Percentiles rank a stretch among this genome's conserved stretches.
Conservation (phyloP, 1,140 invertebrate species). For the Contarinia nasturtii region DNA sequence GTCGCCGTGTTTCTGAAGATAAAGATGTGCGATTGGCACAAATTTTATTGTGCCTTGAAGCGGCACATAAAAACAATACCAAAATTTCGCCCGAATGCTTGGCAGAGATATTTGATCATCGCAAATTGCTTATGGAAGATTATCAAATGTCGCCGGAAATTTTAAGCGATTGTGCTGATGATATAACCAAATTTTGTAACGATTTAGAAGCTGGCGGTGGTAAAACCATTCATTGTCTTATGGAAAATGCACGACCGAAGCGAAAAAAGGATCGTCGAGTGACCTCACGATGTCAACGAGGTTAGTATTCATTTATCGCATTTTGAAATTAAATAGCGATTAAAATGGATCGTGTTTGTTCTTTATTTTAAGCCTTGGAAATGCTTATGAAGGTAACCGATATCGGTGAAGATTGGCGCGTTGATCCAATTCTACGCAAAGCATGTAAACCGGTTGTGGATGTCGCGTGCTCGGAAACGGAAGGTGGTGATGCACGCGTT, state of each 20-base stretch:
- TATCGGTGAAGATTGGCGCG: conserved; percentile 75
- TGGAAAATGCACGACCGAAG: conserved; percentile 65
- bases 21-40: conserved; percentile 71
- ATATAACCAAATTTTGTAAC: conserved; percentile 57
- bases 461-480: conserved; percentile 42
- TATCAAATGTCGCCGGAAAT: conserved; percentile 83
- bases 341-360: too few relatives aligned
- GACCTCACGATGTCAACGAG: conserved; percentile 43
- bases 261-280: conserved; percentile 37
- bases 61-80: conserved; percentile 54
- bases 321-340: too few relatives aligned
- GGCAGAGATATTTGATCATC: conserved; percentile 74
- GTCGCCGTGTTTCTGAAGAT: conserved; percentile 54
- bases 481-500: conserved; percentile 52
- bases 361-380: conserved; percentile 41
- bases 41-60: conserved; percentile 84
- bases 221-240: conserved; percentile 87
- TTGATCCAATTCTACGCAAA: conserved; percentile 71
- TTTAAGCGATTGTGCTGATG: conserved; percentile 69
- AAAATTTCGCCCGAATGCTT: conserved; percentile 57
- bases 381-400: conserved; percentile 59
- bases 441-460: conserved; percentile 71
- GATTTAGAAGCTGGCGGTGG: conserved; percentile 50
- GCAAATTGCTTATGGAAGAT: conserved; percentile 81
- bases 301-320: too few relatives aligned